Evolutionary conservation across 2,797 vertebrate species (phyloP).

Genomic region (Parambassis ranga): DNA sequence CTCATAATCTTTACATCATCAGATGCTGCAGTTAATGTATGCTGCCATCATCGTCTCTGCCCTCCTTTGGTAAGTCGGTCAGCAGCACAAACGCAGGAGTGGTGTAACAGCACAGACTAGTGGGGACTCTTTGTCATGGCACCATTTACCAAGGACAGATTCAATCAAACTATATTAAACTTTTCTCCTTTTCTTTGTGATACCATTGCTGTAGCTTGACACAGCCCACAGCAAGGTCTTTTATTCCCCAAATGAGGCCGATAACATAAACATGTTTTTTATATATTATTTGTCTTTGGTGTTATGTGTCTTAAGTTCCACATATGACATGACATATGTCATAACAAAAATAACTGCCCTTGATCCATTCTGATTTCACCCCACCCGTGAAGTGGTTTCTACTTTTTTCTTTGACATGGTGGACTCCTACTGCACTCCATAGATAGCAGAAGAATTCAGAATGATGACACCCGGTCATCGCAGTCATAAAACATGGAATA

Average conservation of each 20-base stretch:
- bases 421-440: constrained; percentile 17
- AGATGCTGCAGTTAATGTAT: constrained; percentile 58
- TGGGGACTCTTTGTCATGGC: constrained; percentile 45
- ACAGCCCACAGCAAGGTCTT: neutral
- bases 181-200: too few relatives aligned
- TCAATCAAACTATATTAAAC: neutral
- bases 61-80: constrained; percentile 66
- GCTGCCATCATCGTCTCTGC: constrained; percentile 66
- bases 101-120: constrained; percentile 73
- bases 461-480: constrained; percentile 1
- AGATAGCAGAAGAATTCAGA: constrained; percentile 30
- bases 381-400: constrained; percentile 23
- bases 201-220: too few relatives aligned
- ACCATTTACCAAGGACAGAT: neutral
- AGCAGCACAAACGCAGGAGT: constrained; percentile 53
- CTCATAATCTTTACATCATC: constrained; percentile 39
- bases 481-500: constrained; percentile 10
- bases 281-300: too few relatives aligned
- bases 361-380: constrained; percentile 14
- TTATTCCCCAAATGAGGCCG: too few relatives aligned
- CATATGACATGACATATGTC: constrained; percentile 3
- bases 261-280: too few relatives aligned
- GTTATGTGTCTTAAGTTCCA: constrained; percentile 11
- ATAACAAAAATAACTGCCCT: constrained; percentile 17
- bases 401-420: constrained; percentile 2